Evolutionary conservation across 1,140 invertebrate genomes (phyloP).

Genomic region (Magallana angulata): DNA sequence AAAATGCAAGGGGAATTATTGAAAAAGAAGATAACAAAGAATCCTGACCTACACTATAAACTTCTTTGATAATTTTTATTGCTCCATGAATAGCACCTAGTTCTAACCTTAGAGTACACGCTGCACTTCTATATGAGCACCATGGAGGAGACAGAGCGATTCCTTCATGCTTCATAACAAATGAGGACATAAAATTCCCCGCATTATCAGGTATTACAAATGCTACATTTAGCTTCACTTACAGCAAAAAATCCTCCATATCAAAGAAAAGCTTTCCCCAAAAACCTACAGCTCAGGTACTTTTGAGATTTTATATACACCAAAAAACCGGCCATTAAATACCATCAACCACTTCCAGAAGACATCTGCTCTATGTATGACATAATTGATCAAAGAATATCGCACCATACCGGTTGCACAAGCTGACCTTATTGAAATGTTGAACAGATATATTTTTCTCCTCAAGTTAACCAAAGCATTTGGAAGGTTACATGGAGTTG

Average conservation of each 20-base stretch:
- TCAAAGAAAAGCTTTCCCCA: not conserved
- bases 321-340: not conserved
- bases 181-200: slow-evolving; percentile 9
- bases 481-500: not conserved
- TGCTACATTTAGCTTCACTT: slow-evolving; percentile 31
- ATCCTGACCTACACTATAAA: slow-evolving; percentile 7
- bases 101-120: not conserved
- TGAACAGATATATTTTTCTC: not conserved
- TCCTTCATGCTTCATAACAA: slow-evolving; percentile 20
- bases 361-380: slow-evolving; percentile 13
- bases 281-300: not conserved
- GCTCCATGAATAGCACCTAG: slow-evolving; percentile 16
- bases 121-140: not conserved
- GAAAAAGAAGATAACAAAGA: not conserved
- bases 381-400: not conserved
- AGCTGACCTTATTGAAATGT: not conserved
- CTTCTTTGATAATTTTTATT: slow-evolving; percentile 30
- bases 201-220: slow-evolving; percentile 27
- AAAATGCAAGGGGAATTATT: not conserved
- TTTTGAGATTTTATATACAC: not conserved
- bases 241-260: not conserved
- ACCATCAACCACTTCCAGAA: not conserved
- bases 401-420: not conserved
- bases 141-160: not conserved
- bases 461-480: not conserved